These are phyloP conservation scores for Sphenopsis melanotis DNA, from an alignment of 2,797 vertebrate genomes.

Conservation along the genomic window DNA sequence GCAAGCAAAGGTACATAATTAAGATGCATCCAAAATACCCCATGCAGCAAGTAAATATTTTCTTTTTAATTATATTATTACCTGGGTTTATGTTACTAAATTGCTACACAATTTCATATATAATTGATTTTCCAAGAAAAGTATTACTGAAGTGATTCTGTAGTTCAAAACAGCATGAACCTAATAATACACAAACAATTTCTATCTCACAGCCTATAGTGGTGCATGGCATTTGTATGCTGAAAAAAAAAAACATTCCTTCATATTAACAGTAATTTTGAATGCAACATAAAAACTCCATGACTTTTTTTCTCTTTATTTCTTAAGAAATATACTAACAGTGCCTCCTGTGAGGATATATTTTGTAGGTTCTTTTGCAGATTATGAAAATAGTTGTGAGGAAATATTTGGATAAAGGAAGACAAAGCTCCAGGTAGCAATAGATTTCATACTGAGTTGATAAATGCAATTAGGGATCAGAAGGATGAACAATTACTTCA, in stretches of 20 bases:
- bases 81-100: constrained; percentile 75
- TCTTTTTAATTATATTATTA: constrained; percentile 82
- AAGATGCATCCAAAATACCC: constrained; percentile 70
- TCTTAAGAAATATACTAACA: constrained; percentile 10
- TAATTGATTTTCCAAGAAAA: constrained; percentile 76
- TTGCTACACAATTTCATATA: constrained; percentile 73
- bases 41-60: constrained; percentile 73
- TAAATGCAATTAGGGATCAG: constrained; percentile 63
- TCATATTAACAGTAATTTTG: constrained; percentile 33
- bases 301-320: background rate
- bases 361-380: constrained; percentile 36
- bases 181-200: constrained; percentile 64
- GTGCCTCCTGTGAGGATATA: constrained; percentile 29
- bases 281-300: constrained; percentile 21
- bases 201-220: constrained; percentile 47
- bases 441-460: constrained; percentile 49
- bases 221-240: constrained; percentile 38
- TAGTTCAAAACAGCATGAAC: constrained; percentile 62
- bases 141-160: constrained; percentile 60
- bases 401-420: constrained; percentile 55
- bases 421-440: constrained; percentile 55
- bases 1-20: constrained; percentile 69
- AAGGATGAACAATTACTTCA: constrained; percentile 60
- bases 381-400: constrained; percentile 53
- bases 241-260: background rate